Base-by-base conservation (phyloP, 2,113 vertebrate genomes). In the Zosterops hypoxanthus region DNA sequence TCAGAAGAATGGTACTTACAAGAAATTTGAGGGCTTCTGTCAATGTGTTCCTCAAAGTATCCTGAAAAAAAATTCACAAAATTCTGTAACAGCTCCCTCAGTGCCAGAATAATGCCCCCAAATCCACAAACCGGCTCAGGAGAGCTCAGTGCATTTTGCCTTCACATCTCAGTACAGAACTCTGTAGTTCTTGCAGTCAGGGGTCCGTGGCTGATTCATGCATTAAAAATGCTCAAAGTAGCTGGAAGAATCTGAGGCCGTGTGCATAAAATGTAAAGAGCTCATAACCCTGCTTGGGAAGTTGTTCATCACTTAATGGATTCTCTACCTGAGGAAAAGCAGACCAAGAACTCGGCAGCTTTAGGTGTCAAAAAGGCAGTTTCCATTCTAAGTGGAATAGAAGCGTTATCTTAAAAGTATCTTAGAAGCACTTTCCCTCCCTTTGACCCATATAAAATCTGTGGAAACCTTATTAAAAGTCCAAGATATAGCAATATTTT, bases 361-460 rank as follows among this genome's bases (percentile, higher is more conserved):
- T 86, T 60, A 88, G 76, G 94, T 94, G 89, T 90, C 70, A 92
- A 79, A 92, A 90, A 86, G 56, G 55, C 82, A 78, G 46, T 92
- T 95, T 92, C n/a, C 56, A 57, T 53, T 88, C n/a, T 42, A 84
- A 84, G 65, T 46, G 44, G 53, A 92, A 83, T 91, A 47, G 69
- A 84, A 78, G 31, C 0, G 0, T 69, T 95, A 81, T 94, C 91
- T 94, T 95, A 28, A 47, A 94, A 92, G 64, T 88, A 78, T 90
- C 92, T 83, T 78, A 60, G 94, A 90, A 93, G 82, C 68, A 90
- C 60, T 92, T 93, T 69, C 61, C 68, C 82, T 94, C 93, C 90
- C 88, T 94, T 93, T 96, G 90, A 94, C 88, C 88, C 34, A 8
- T 65, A 86, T 95, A 95, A 94, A 95, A 92, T 78, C 88, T 65